These are phyloP conservation scores for Cantharis lateralis DNA, from an alignment of 2,888 invertebrate species.

Conservation along the genomic window DNA sequence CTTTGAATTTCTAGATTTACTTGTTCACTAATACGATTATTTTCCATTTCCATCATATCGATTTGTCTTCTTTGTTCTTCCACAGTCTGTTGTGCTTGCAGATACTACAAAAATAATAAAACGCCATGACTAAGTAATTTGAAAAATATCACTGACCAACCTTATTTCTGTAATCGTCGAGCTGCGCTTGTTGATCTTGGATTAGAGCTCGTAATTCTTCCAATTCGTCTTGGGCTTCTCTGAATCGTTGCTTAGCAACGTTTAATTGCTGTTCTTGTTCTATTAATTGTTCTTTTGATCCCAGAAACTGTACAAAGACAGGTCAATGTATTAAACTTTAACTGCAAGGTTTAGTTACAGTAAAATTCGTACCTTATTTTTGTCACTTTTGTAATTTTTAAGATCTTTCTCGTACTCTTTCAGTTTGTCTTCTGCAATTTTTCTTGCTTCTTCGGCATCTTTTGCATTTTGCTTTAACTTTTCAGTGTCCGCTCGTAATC, in stretches of 20 bases:
- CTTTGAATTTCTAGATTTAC: slow-evolving; percentile 72
- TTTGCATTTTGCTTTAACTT: slow-evolving; percentile 55
- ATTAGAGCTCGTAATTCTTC: slow-evolving; percentile 63
- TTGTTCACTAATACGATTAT: slow-evolving; percentile 71
- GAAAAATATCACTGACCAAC: slow-evolving; percentile 42
- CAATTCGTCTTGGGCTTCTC: slow-evolving; percentile 65
- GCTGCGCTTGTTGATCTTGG: slow-evolving; percentile 68
- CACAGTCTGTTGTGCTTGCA: slow-evolving; percentile 70
- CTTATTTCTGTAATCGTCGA: slow-evolving; percentile 73
- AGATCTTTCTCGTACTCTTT: slow-evolving; percentile 63
- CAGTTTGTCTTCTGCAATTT: slow-evolving; percentile 63
- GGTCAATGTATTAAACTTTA: neutral
- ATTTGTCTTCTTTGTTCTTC: slow-evolving; percentile 73
- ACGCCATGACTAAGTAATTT: neutral
- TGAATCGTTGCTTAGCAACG: slow-evolving; percentile 60
- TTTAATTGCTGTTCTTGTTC: slow-evolving; percentile 64
- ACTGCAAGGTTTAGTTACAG: neutral
- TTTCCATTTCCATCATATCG: slow-evolving; percentile 74
- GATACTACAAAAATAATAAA: slow-evolving; percentile 51
- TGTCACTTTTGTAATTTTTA: slow-evolving; percentile 47
- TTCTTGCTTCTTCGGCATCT: slow-evolving; percentile 56
- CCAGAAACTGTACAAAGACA: slow-evolving; percentile 44
- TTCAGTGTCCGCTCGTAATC: slow-evolving; percentile 59
- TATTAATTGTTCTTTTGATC: slow-evolving; percentile 66
- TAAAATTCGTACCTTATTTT: slow-evolving; percentile 37